phyloP scores from a whole-genome alignment of 2,797 vertebrate genomes.

The Lemur catta region DNA sequence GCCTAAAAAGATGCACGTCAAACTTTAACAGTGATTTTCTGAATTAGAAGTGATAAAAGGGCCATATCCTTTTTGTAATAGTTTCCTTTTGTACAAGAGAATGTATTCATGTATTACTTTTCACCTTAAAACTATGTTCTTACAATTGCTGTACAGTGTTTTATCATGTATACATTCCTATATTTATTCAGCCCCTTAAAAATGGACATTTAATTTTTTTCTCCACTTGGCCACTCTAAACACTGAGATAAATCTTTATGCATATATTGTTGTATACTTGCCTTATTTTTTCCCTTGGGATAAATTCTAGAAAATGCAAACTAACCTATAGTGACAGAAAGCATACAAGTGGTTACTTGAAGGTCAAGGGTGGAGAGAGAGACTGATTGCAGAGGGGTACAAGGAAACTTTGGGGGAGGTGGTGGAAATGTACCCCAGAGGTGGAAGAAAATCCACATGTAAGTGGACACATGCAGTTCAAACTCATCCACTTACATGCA shows the following conservation, averaged over 20 bases:
- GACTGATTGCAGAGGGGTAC: not conserved
- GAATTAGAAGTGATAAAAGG: not conserved
- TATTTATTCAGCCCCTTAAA: not conserved
- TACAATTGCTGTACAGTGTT: not conserved
- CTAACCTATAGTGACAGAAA: not conserved
- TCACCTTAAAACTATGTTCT: not conserved
- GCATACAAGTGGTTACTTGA: not conserved
- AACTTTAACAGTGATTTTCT: not conserved
- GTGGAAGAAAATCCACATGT: not conserved
- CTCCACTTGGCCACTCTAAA: not conserved
- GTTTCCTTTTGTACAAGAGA: not conserved
- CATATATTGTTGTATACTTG: not conserved
- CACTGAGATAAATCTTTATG: not conserved
- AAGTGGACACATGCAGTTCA: not conserved
- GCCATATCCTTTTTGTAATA: not conserved
- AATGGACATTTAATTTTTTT: not conserved
- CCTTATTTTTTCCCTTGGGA: not conserved
- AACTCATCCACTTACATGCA: not conserved
- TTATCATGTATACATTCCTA: not conserved
- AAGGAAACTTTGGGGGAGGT: not conserved
- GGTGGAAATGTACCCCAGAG: not conserved
- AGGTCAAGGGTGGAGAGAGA: not conserved
- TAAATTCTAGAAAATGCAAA: not conserved
- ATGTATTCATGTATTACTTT: not conserved
- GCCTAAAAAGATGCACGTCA: not conserved